Percentiles rank a stretch among this genome's conserved stretches.
Evolutionary conservation across 2,888 invertebrate genomes (phyloP).

Genomic region (Lampropteryx suffumata): DNA sequence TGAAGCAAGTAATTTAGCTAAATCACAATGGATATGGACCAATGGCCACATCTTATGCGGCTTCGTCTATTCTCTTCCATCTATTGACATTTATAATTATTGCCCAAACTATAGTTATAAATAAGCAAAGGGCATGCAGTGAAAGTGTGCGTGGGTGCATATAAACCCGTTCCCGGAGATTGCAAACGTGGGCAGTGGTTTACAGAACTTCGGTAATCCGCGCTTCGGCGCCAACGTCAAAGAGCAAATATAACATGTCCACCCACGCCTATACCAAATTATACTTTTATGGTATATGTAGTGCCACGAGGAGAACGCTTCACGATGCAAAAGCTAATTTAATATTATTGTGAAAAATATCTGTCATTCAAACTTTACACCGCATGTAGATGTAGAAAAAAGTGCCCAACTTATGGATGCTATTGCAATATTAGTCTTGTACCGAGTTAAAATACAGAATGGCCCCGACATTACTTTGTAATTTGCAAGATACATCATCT

Average conservation of each 20-base stretch:
- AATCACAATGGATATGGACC: not conserved
- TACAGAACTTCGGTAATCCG: slow-evolving; percentile 20
- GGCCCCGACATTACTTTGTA: not conserved
- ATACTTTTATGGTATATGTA: slow-evolving; percentile 17
- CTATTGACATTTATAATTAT: slow-evolving; percentile 3
- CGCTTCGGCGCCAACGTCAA: slow-evolving; percentile 22
- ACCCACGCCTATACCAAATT: slow-evolving; percentile 28
- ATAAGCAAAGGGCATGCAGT: slow-evolving; percentile 36
- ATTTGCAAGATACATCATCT: slow-evolving; percentile 3
- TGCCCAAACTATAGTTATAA: slow-evolving; percentile 25
- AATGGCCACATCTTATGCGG: too few species aligned
- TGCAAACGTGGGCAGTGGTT: slow-evolving; percentile 29
- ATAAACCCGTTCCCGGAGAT: slow-evolving; percentile 22
- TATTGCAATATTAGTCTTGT: not conserved
- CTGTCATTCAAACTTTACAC: too few species aligned
- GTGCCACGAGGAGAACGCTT: not conserved
- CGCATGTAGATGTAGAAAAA: too few species aligned
- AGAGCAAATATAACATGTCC: slow-evolving; percentile 20
- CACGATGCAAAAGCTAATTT: not conserved
- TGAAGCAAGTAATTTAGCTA: not conserved
- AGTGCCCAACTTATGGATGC: not conserved
- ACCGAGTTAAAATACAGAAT: not conserved
- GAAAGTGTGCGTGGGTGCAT: slow-evolving; percentile 37
- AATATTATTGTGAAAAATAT: not conserved
- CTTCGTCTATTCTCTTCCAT: not conserved